These are phyloP conservation scores for Parthenolecanium corni DNA, from an alignment of 2,888 invertebrate species.

Conservation along the genomic window DNA sequence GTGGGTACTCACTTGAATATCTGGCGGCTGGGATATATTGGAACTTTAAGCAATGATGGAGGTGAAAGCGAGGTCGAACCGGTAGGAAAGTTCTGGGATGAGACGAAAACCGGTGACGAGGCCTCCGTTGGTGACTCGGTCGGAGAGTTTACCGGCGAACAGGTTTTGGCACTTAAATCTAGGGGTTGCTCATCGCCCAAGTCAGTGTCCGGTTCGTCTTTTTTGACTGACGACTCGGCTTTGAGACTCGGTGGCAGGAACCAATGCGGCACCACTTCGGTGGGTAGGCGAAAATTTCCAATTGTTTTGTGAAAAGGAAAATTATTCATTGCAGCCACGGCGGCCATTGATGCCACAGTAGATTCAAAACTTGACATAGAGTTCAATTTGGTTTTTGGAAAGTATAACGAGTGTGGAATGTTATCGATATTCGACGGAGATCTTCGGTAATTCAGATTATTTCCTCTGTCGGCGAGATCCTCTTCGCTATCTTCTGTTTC, in stretches of 20 bases:
- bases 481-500: conserved; percentile 25
- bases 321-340: conserved; percentile 30
- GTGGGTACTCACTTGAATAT: conserved; percentile 26
- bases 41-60: conserved; percentile 19
- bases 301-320: neutral
- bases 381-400: conserved; percentile 5
- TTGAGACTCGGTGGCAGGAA: conserved; percentile 36
- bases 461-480: neutral
- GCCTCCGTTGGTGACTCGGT: conserved; percentile 6
- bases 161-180: conserved; percentile 66
- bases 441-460: conserved; percentile 14
- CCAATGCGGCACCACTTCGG: conserved; percentile 7
- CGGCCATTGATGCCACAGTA: conserved; percentile 37
- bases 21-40: conserved; percentile 17
- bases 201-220: conserved; percentile 4
- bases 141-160: conserved; percentile 19
- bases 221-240: neutral
- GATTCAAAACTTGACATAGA: conserved; percentile 30
- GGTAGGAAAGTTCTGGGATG: conserved; percentile 13
- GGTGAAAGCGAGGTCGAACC: conserved; percentile 19
- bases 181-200: conserved; percentile 55
- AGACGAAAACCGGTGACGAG: conserved; percentile 27
- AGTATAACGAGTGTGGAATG: conserved; percentile 21
- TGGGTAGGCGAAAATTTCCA: neutral
- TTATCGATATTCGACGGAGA: conserved; percentile 5